Evolutionary conservation across 2,888 invertebrate genomes (phyloP), one percentile per base, ranked within the genome.

Genomic region (Ellobium chinense): DNA sequence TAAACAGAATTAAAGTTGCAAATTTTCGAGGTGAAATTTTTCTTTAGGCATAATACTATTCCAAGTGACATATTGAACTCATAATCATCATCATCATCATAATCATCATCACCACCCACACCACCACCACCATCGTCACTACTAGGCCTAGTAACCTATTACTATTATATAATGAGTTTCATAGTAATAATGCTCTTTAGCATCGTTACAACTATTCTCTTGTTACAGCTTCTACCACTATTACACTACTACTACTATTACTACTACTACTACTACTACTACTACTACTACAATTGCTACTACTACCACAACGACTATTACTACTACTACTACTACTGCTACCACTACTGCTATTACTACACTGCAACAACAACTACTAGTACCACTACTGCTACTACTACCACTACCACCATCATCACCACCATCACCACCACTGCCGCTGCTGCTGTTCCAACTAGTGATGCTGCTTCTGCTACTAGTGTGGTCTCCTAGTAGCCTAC

Each of bases 381-480:
- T 68, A 68, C 68, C 36, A 68, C 68, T 68, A 31, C 68, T 68
- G 36, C 68, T 68, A 31, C 65, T 63, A 24, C 65, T 63, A 24
- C 65, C 31, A 29, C 65, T 63, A 24, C 29, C 27, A 24, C 65
- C 31, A 24, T 24, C 60, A 58, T 18, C 60, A 34, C 60, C 60
- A 58, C 60, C 60, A n/a, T n/a, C 36, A 58, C 60, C 60, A 60
- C 37, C 36, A 58, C 60, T 73, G 34, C 37, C n/a, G 9, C 60
- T 58, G n/a, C 56, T 72, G 29, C n/a, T 58, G 29, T 24, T 31
- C 2, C n/a, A 31, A 29, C n/a, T 72, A 14, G 7, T 72, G 29
- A 21, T 72, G 29, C n/a, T 58, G 29, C 21, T 56, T 18, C 21
- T 56, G 29, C 21, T 56, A 54, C 34, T 72, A 29, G 1, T 58